Percentiles rank a stretch among this genome's conserved stretches.
phyloP scores from a whole-genome alignment of 2,888 invertebrate species.

The Trilocha varians region DNA sequence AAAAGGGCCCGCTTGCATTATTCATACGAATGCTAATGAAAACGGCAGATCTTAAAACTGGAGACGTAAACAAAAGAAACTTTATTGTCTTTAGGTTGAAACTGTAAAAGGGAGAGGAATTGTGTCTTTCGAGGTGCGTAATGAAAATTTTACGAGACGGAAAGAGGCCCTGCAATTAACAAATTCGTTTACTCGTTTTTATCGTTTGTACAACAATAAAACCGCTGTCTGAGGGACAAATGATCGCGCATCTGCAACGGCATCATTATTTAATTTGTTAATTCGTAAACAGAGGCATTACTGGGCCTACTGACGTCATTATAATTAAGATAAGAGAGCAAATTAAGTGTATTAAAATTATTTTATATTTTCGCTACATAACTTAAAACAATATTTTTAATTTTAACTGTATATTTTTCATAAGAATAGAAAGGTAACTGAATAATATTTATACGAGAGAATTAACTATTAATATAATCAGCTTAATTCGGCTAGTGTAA shows the following conservation, averaged over 20 bases:
- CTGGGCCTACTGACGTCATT: too few species aligned
- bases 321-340: too few species aligned
- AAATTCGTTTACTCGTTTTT: slow-evolving; percentile 27
- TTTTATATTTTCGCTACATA: too few species aligned
- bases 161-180: slow-evolving; percentile 28
- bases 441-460: too few species aligned
- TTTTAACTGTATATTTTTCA: too few species aligned
- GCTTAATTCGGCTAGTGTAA: too few species aligned
- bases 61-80: slow-evolving; percentile 32
- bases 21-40: slow-evolving; percentile 44
- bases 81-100: slow-evolving; percentile 29
- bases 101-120: slow-evolving; percentile 7
- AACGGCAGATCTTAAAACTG: slow-evolving; percentile 35
- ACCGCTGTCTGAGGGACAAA: slow-evolving; percentile 11
- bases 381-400: too few species aligned
- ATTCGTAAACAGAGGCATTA: slow-evolving; percentile 12
- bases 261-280: slow-evolving; percentile 14
- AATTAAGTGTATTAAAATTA: too few species aligned
- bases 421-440: too few species aligned
- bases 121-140: slow-evolving; percentile 9
- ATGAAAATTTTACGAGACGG: slow-evolving; percentile 25
- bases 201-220: slow-evolving; percentile 15
- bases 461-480: too few species aligned
- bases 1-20: slow-evolving; percentile 38
- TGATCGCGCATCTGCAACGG: slow-evolving; percentile 14